Conservation (phyloP, 2,888 invertebrate species). For the Cheilosia vernalis region DNA sequence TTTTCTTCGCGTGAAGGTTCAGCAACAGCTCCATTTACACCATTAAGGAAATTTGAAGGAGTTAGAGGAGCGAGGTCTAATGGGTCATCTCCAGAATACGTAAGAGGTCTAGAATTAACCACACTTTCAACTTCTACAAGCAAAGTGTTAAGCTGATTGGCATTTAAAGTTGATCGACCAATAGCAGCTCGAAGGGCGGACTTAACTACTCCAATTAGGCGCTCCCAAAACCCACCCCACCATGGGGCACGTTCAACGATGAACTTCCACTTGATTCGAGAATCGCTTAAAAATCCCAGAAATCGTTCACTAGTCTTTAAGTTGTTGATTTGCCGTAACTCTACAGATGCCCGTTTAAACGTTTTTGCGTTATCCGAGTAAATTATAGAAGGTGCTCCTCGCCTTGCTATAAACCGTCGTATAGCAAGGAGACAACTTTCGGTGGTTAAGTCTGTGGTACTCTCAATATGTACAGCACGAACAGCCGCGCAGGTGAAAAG, state of each 20-base stretch:
- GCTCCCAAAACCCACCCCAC: conserved; percentile 18
- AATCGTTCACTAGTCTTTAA: neutral
- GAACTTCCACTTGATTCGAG: neutral
- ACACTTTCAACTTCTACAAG: no score
- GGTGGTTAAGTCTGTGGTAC: conserved; percentile 12
- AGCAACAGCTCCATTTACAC: neutral
- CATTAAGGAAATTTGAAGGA: neutral
- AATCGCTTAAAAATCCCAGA: neutral
- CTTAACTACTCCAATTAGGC: neutral
- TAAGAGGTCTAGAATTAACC: conserved; percentile 15
- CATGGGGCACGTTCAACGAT: no score
- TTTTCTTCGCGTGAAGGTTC: neutral
- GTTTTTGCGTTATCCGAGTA: conserved; percentile 8
- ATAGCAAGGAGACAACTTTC: conserved; percentile 1
- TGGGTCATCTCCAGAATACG: conserved; percentile 19
- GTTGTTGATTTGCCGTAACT: neutral
- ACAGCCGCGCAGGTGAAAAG: conserved; percentile 17
- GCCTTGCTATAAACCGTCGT: neutral
- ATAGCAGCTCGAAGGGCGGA: neutral
- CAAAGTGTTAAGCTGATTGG: neutral
- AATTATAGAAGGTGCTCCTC: neutral
- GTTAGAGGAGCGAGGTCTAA: conserved; percentile 7
- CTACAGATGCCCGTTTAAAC: neutral
- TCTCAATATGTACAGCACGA: conserved; percentile 10
- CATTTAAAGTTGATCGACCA: neutral